These are phyloP conservation scores for Rotaria sp. DNA, from an alignment of 2,888 invertebrate species.

Conservation along the genomic window DNA sequence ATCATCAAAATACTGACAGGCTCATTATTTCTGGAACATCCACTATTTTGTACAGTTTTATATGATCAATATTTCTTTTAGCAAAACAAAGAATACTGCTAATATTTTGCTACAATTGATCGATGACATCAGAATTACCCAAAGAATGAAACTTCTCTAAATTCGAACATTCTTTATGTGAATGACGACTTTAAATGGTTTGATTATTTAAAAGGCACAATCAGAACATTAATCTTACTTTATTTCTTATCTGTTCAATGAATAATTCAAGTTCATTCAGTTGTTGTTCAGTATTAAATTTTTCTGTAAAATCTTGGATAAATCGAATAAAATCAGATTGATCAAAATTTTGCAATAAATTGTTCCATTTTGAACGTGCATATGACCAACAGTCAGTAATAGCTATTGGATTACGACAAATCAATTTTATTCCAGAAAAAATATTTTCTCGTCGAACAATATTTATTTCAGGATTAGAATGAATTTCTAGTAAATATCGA, in stretches of 20 bases:
- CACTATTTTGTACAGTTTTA: too few species aligned
- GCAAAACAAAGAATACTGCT: too few species aligned
- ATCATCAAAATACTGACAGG: too few species aligned
- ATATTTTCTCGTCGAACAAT: conserved; percentile 35
- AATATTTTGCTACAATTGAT: too few species aligned
- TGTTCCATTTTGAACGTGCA: neutral
- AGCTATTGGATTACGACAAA: conserved; percentile 7
- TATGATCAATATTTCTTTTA: too few species aligned
- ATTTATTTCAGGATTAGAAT: conserved; percentile 1
- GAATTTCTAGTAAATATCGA: conserved; percentile 30
- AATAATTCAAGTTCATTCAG: conserved; percentile 24
- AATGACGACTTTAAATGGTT: too few species aligned
- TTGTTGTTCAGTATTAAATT: conserved; percentile 24
- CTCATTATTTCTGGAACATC: too few species aligned
- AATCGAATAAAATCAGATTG: neutral
- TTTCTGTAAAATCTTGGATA: neutral
- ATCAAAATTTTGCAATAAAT: neutral
- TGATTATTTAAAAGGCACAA: too few species aligned
- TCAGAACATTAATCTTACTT: too few species aligned
- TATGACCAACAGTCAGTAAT: conserved; percentile 26
- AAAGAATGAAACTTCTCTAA: too few species aligned
- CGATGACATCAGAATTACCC: too few species aligned
- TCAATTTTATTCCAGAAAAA: conserved; percentile 6
- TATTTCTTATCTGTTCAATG: neutral
- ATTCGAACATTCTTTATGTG: too few species aligned